phyloP scores from a whole-genome alignment of 2,888 invertebrate genomes.

The Zygothrica quintamaculata region DNA sequence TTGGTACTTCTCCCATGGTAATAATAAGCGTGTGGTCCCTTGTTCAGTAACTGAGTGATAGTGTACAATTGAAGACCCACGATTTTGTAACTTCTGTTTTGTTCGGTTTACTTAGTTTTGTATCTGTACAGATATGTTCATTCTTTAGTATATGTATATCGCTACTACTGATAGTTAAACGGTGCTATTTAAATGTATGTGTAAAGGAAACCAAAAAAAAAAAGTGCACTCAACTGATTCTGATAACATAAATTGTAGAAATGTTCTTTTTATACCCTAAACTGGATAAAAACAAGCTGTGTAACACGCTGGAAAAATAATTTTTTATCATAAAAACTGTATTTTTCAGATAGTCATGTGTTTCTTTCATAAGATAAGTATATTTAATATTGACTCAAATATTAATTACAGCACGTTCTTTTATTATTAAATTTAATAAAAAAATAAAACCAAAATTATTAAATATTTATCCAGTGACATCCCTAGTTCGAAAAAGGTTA shows the following conservation, averaged over 20 bases:
- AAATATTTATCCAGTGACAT: no score
- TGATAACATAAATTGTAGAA: conserved; percentile 46
- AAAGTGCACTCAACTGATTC: conserved; percentile 46
- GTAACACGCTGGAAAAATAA: no score
- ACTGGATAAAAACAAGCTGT: no score
- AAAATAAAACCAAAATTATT: no score
- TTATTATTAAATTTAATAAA: no score
- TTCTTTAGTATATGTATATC: no score
- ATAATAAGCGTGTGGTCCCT: conserved; percentile 11
- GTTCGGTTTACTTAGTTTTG: conserved; percentile 9
- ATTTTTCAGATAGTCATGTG: no score
- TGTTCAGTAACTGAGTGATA: conserved; percentile 31
- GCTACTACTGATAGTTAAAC: conserved; percentile 1
- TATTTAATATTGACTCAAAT: no score
- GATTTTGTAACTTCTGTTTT: conserved; percentile 45
- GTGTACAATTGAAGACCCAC: neutral
- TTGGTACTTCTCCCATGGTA: conserved; percentile 74
- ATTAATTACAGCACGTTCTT: no score
- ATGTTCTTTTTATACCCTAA: neutral
- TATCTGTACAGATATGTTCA: neutral
- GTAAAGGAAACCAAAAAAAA: conserved; percentile 15
- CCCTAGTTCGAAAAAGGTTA: no score
- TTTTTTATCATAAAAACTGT: no score
- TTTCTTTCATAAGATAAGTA: no score
- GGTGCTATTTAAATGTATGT: neutral